Base-by-base conservation (phyloP, 2,113 vertebrate genomes). In the Scalopus aquaticus region DNA sequence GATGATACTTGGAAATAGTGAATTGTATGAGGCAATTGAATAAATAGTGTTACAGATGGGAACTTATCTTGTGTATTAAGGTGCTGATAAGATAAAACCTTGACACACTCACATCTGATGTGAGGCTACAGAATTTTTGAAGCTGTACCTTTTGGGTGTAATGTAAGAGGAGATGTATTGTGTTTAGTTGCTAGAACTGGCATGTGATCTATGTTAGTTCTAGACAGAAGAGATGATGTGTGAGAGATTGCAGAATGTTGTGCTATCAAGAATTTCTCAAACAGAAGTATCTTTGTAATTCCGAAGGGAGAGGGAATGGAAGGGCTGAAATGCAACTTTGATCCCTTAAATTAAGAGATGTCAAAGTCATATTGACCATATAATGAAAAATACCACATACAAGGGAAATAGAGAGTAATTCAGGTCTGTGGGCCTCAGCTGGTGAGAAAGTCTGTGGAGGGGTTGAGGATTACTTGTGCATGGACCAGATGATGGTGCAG, bases 161-260 rank as follows among this genome's bases (percentile, higher is more conserved):
- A 46, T 46, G 26, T 4, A 78, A 51, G 9, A 78, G 60, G 19
- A 24, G 32, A 49, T 42, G 5, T 26, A 44, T 19, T 78, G 51
- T 88, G 76, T 73, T 90, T 58, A 93, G 22, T 20, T 97, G 32
- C 46, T 80, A 30, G 49, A 90, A 67, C 1, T 62, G 90, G n/a
- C 35, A 37, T 37, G 19, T 80, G 1, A 58, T 83, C 51, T 70
- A 19, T 76, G 0, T 79, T 78, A 89, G 28, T 72, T 90, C 37
- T 9, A 56, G 46, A 82, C 26, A 85, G 51, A 60, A 49, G 28
- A 90, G n/a, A 35, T 65, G 35, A 54, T 74, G 8, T 88, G n/a
- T 28, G 60, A 22, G 72, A 94, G 32, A 5, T 46, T 77, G 22
- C 12, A 65, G 39, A 74, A 37, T 86, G 20, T 44, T 83, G 28